phyloP scores from a whole-genome alignment of 2,797 vertebrate genomes.

The Eremophila alpestris region DNA sequence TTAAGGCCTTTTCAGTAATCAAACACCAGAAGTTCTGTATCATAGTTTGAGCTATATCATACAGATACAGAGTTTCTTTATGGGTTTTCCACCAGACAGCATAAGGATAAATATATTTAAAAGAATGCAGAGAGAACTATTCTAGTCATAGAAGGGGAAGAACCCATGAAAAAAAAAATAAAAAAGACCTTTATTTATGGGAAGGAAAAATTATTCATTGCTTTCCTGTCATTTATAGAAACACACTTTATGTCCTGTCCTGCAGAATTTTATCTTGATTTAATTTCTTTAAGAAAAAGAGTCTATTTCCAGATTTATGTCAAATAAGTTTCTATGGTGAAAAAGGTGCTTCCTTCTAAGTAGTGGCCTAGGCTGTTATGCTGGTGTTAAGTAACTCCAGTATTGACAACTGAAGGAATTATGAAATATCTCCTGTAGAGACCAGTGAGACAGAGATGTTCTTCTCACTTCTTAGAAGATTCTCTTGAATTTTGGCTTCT shows the following conservation, averaged over 20 bases:
- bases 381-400: neutral
- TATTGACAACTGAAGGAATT: neutral
- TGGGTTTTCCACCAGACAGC: neutral
- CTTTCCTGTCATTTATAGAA: neutral
- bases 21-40: neutral
- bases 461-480: neutral
- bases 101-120: neutral
- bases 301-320: neutral
- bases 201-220: neutral
- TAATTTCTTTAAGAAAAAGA: neutral
- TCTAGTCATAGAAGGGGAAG: neutral
- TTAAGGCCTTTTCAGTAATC: neutral
- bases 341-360: neutral
- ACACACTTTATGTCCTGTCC: neutral
- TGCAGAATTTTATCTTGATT: neutral
- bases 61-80: neutral
- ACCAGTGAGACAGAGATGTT: neutral
- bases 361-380: neutral
- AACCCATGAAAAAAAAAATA: neutral
- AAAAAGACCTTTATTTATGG: neutral
- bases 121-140: neutral
- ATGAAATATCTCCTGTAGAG: neutral
- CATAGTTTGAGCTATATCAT: neutral
- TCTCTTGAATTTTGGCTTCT: neutral
- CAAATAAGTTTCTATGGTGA: neutral